A percentile compares a stretch with the other conserved stretches of the same genome.
These are phyloP conservation scores for Dioctria rufipes DNA, from an alignment of 2,888 invertebrate species.

Conservation along the genomic window DNA sequence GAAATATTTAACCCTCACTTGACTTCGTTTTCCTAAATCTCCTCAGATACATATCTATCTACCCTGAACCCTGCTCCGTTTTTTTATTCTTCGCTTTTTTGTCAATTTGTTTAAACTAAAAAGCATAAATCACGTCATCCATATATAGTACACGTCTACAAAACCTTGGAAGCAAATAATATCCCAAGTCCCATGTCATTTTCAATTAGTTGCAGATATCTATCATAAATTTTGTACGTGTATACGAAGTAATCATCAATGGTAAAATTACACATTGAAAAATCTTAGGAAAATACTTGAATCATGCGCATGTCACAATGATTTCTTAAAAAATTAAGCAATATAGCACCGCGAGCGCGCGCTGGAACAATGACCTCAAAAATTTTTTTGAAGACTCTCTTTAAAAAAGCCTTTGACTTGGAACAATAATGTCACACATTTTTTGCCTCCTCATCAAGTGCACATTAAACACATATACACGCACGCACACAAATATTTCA, in stretches of 20 bases:
- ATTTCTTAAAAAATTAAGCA: not conserved
- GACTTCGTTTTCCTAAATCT: not conserved
- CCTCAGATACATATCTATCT: too few species aligned
- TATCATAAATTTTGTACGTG: not conserved
- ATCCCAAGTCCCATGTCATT: not conserved
- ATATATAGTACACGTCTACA: not conserved
- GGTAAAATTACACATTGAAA: not conserved
- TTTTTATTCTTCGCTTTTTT: too few species aligned
- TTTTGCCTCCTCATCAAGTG: not conserved
- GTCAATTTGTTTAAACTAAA: not conserved
- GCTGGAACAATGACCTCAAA: slow-evolving; percentile 2
- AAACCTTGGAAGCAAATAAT: slow-evolving; percentile 22
- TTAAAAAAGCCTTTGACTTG: not conserved
- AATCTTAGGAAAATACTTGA: not conserved
- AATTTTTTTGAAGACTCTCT: too few species aligned
- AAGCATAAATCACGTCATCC: slow-evolving; percentile 12
- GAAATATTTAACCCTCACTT: slow-evolving; percentile 40
- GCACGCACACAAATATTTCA: not conserved
- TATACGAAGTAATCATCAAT: slow-evolving; percentile 2
- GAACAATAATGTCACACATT: not conserved
- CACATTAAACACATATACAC: not conserved
- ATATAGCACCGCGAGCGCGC: not conserved
- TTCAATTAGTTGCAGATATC: slow-evolving; percentile 32
- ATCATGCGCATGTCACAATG: not conserved
- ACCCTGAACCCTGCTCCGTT: too few species aligned